A percentile compares a stretch with the other conserved stretches of the same genome.
These are phyloP conservation scores for Molossus molossus DNA, from an alignment of 2,797 vertebrate species.

Conservation along the genomic window DNA sequence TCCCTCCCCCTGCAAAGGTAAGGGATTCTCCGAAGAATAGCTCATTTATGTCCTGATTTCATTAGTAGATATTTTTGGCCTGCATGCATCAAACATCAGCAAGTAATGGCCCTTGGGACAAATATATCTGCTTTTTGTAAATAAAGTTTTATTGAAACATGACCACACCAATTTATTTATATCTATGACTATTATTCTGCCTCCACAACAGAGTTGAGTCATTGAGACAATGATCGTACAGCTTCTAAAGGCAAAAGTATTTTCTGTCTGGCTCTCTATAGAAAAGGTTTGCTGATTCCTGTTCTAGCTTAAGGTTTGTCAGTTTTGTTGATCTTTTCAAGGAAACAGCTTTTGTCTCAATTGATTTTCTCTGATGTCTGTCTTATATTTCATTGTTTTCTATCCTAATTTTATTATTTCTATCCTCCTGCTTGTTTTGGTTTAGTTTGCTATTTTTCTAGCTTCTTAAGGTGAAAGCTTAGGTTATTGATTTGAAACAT, in stretches of 20 bases:
- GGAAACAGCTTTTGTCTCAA: conserved; percentile 14
- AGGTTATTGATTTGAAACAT: background rate
- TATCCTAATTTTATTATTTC: background rate
- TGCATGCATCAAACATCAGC: background rate
- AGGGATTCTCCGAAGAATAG: background rate
- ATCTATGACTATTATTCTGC: background rate
- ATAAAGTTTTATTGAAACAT: background rate
- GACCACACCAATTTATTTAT: background rate
- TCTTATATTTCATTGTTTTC: background rate
- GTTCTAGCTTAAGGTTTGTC: background rate
- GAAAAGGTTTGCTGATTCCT: background rate
- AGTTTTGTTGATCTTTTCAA: conserved; percentile 10
- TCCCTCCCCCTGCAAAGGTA: background rate
- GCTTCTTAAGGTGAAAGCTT: background rate
- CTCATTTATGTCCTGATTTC: background rate
- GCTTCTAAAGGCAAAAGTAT: background rate
- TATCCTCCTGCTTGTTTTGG: background rate
- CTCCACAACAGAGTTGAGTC: background rate
- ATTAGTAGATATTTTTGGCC: background rate
- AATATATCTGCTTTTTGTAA: background rate
- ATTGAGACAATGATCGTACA: background rate
- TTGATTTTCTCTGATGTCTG: background rate
- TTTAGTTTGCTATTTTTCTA: background rate
- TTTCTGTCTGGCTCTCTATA: background rate
- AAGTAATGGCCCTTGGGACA: background rate